phyloP scores from a whole-genome alignment of 2,797 vertebrate species.

The Channa striata region DNA sequence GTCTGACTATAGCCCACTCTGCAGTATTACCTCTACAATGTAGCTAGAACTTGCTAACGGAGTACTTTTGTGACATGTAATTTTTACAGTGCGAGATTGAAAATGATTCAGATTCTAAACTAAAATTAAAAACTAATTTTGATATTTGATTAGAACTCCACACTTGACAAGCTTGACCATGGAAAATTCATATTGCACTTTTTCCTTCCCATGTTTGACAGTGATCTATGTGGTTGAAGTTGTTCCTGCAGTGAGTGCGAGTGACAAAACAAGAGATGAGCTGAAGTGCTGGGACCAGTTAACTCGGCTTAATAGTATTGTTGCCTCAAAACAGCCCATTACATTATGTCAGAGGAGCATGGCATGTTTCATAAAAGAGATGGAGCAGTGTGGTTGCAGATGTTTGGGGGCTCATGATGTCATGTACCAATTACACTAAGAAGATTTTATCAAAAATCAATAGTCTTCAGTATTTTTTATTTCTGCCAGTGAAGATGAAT shows the following conservation, averaged over 20 bases:
- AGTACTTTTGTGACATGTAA: no score
- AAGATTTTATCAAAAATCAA: constrained; percentile 30
- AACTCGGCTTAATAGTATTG: constrained; percentile 59
- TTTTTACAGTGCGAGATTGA: no score
- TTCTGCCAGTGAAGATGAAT: constrained; percentile 21
- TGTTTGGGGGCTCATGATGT: constrained; percentile 49
- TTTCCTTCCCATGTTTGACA: background rate
- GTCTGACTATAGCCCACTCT: no score
- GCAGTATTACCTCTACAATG: no score
- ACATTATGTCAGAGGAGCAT: constrained; percentile 33
- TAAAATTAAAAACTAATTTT: no score
- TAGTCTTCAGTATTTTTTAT: constrained; percentile 12
- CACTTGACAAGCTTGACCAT: background rate
- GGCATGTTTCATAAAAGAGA: constrained; percentile 43
- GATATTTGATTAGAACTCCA: background rate
- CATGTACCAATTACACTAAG: constrained; percentile 37
- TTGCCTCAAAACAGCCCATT: constrained; percentile 56
- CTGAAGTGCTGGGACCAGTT: constrained; percentile 55
- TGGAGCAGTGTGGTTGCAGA: constrained; percentile 23
- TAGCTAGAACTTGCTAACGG: no score
- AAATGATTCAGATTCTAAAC: no score
- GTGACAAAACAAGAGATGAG: constrained; percentile 17
- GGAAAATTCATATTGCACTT: background rate
- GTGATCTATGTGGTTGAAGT: constrained; percentile 4
- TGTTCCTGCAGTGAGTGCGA: background rate